Base-by-base conservation (phyloP, 2,888 invertebrate species). In the Adelphocoris suturalis region DNA sequence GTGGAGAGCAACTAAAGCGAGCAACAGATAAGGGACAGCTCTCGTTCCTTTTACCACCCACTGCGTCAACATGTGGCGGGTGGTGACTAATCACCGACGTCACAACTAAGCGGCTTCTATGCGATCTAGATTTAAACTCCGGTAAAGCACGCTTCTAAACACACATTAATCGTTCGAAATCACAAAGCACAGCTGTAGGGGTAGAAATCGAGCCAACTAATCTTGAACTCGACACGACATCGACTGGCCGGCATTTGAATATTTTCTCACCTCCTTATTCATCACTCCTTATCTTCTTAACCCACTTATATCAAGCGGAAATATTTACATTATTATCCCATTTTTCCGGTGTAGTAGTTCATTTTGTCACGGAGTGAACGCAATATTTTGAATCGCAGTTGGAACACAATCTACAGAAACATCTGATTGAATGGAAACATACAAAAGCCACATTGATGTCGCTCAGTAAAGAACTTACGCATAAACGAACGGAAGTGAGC, bases 1-100 rank as follows among this genome's bases (percentile, higher is more conserved):
- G 46, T 3, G 46, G 28, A 78, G 46, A 16, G 46, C 46, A 19
- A 78, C 37, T 68, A 23, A 68, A 68, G 68, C 16, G 28, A 78
- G 46, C 37, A 78, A 46, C 78, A 78, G 47, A 78, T 78, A 47
- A 75, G 23, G 52, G 75, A 75, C 80, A 37, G 27, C 57, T 27
- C 23, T 12, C 13, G 61, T 11, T 16, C 14, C 19, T 13, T 61
- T 47, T 68, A 48, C 86, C 86, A 75, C 86, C 86, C 75, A 75
- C 86, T 86, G 75, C 86, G 86, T 75, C 75, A 75, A 86, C 86
- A 86, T 86, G 86, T 86, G 86, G 86, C 46, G 37, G n/a, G 27
- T 37, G 14, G 82, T 82, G 82, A 82, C 82, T 82, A 82, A 82
- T 82, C 48, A 27, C 76, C n/a, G 47, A 52, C 52, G 27, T 27